These are phyloP conservation scores for Acropora yongei DNA, from an alignment of 64 coral and sea anemone species.

Conservation along the genomic window DNA sequence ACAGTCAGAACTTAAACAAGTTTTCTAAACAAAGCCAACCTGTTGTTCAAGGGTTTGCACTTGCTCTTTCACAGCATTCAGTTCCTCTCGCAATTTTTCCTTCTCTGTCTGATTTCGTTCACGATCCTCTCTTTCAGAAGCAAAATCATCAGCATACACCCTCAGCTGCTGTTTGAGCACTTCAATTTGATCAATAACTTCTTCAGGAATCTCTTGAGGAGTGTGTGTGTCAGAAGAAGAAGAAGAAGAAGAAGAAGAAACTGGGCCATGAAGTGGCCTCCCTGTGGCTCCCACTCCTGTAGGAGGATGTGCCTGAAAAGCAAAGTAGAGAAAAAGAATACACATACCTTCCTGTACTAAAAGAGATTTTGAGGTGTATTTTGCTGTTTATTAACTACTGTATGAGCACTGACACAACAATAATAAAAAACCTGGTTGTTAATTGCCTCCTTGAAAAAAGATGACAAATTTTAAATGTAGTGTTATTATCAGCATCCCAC, in stretches of 20 bases:
- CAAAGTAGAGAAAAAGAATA: neutral
- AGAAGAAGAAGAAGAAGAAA: neutral
- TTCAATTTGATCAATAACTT: constrained; percentile 84
- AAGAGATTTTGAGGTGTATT: too few relatives aligned
- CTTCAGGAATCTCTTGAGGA: constrained; percentile 34
- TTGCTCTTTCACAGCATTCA: constrained; percentile 74
- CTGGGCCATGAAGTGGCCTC: neutral
- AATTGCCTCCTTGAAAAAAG: too few relatives aligned
- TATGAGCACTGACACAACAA: too few relatives aligned
- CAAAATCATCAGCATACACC: constrained; percentile 95
- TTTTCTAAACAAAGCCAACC: constrained; percentile 28
- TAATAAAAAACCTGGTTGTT: too few relatives aligned
- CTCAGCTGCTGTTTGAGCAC: constrained; percentile 92
- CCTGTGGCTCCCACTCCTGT: neutral
- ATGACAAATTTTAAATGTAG: too few relatives aligned
- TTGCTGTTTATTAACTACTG: too few relatives aligned
- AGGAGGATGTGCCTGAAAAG: neutral
- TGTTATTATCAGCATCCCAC: too few relatives aligned
- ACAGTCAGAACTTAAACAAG: neutral
- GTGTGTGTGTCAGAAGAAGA: neutral
- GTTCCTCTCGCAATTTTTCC: constrained; percentile 71
- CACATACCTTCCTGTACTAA: too few relatives aligned
- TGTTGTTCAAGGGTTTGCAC: constrained; percentile 69
- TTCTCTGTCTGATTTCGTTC: constrained; percentile 91
- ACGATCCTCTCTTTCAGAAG: constrained; percentile 76